Evolutionary conservation across 2,888 invertebrate genomes (phyloP).

Genomic region (Polietes domitor): DNA sequence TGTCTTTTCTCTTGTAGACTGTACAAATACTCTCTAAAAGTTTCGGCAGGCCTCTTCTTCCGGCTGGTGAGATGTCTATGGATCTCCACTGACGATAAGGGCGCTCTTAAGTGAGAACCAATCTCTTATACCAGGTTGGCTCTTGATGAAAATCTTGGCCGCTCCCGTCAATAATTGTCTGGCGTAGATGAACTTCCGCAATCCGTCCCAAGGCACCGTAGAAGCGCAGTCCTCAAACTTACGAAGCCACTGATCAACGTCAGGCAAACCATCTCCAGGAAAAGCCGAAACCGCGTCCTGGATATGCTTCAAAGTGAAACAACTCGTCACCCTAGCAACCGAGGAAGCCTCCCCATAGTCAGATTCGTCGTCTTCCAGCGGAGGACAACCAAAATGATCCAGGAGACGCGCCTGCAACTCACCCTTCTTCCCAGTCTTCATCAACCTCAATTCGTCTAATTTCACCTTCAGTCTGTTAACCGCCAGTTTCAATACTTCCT

Average conservation of each 20-base stretch:
- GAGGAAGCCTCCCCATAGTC: background rate
- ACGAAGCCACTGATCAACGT: slow-evolving; percentile 43
- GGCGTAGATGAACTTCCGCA: slow-evolving; percentile 54
- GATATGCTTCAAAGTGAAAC: slow-evolving; percentile 48
- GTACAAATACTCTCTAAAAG: slow-evolving; percentile 44
- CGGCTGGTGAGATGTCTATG: slow-evolving; percentile 32
- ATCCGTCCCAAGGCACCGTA: slow-evolving; percentile 40
- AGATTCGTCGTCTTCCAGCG: background rate
- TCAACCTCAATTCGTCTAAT: background rate
- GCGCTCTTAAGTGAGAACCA: slow-evolving; percentile 45
- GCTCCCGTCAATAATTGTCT: slow-evolving; percentile 60
- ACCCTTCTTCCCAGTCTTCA: background rate
- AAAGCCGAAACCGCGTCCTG: slow-evolving; percentile 42
- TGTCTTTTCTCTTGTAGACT: slow-evolving; percentile 33
- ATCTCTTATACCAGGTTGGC: slow-evolving; percentile 32
- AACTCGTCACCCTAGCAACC: background rate
- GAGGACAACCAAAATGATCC: background rate
- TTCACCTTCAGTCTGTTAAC: too few relatives aligned
- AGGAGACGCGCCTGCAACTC: slow-evolving; percentile 23
- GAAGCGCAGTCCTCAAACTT: slow-evolving; percentile 55
- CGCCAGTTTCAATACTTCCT: too few relatives aligned
- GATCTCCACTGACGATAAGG: slow-evolving; percentile 41
- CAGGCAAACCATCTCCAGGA: slow-evolving; percentile 43
- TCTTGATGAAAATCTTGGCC: slow-evolving; percentile 57
- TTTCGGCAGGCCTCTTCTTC: slow-evolving; percentile 20